Conservation (phyloP, 2,888 invertebrate genomes). For the Conomelus anceps region DNA sequence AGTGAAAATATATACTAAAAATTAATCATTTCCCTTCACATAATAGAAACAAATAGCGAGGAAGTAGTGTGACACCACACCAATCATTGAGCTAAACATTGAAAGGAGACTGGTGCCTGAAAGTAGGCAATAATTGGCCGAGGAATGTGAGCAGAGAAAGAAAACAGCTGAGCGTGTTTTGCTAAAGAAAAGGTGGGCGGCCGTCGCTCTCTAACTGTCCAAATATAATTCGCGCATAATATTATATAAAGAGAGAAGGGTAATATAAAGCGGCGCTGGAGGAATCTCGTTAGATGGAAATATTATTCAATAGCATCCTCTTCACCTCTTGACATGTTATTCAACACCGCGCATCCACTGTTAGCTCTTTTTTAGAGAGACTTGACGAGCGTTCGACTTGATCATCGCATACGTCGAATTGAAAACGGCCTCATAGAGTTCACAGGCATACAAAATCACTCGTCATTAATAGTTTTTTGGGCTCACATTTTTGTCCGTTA, state of each 20-base stretch:
- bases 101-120: neutral
- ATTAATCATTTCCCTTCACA: too few relatives aligned
- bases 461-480: neutral
- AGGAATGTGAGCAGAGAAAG: neutral
- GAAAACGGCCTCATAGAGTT: neutral
- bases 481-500: neutral
- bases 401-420: neutral
- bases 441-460: neutral
- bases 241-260: neutral
- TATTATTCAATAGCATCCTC: neutral
- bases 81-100: neutral
- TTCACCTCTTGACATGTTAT: neutral
- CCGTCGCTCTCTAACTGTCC: neutral
- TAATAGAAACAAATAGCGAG: too few relatives aligned
- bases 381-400: too few relatives aligned
- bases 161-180: neutral
- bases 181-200: neutral
- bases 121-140: neutral
- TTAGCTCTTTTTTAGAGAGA: neutral
- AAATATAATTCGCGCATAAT: neutral
- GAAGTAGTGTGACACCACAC: neutral
- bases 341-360: neutral
- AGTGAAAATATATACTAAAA: too few relatives aligned
- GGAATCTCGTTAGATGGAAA: neutral
- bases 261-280: neutral